A percentile compares a stretch with the other conserved stretches of the same genome.
These are phyloP conservation scores for Chrysemys picta DNA, from an alignment of 2,113 vertebrate species.

Conservation along the genomic window DNA sequence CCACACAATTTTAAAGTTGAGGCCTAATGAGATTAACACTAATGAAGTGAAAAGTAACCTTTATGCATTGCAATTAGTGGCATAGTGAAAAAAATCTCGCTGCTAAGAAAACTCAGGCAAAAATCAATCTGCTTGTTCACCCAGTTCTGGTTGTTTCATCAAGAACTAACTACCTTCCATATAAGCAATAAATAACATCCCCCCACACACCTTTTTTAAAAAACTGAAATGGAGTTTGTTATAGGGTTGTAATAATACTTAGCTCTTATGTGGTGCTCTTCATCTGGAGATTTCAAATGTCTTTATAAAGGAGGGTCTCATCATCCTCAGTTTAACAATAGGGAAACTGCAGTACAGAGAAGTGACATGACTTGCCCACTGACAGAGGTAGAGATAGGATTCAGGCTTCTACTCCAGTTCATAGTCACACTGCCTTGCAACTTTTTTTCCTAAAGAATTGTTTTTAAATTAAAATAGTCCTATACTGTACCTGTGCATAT, in stretches of 20 bases:
- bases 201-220: background rate
- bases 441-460: background rate
- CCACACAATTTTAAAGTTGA: background rate
- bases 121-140: conserved; percentile 8
- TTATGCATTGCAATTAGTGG: background rate
- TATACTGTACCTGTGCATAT: background rate
- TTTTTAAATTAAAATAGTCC: background rate
- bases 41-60: background rate
- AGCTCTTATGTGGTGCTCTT: background rate
- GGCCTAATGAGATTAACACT: background rate
- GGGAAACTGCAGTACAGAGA: background rate
- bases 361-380: background rate
- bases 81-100: background rate
- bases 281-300: background rate
- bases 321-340: background rate
- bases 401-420: background rate
- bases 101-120: background rate
- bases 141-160: background rate
- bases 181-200: background rate
- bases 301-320: background rate
- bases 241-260: background rate
- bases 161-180: background rate
- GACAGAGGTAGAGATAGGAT: background rate
- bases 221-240: background rate
- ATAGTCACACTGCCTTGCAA: background rate